Evolutionary conservation across 2,888 invertebrate species (phyloP).

Genomic region (Ormyrus labotus): DNA sequence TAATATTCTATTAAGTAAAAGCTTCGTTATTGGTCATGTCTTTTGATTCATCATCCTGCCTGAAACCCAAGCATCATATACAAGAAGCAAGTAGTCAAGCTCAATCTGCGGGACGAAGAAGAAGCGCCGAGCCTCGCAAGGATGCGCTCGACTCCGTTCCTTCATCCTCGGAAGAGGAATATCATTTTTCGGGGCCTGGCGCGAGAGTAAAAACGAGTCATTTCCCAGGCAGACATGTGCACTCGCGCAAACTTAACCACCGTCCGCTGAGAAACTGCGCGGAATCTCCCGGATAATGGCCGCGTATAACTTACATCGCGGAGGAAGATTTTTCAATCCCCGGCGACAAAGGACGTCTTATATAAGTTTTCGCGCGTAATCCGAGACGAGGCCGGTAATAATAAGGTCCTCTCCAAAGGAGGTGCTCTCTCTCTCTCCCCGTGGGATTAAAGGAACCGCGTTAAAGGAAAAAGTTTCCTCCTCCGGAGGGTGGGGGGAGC

Average conservation of each 20-base stretch:
- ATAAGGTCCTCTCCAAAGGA: conserved; percentile 41
- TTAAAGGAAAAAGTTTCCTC: conserved; percentile 33
- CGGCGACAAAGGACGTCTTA: background rate
- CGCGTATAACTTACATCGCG: background rate
- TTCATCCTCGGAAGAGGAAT: background rate
- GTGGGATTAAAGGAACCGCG: conserved; percentile 40
- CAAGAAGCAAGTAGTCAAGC: no score
- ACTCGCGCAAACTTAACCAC: no score
- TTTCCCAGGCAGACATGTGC: background rate
- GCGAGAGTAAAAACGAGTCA: conserved; percentile 32
- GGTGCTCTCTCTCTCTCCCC: background rate
- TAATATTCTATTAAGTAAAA: no score
- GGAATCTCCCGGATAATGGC: background rate
- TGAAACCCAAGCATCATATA: no score
- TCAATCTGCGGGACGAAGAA: background rate
- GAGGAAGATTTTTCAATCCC: background rate
- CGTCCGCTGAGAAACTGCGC: conserved; percentile 2
- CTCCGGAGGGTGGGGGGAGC: background rate
- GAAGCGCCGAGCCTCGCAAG: background rate
- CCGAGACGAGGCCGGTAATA: background rate
- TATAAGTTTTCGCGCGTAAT: background rate
- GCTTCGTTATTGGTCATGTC: no score
- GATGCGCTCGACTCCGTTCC: background rate
- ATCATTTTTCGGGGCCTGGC: background rate
- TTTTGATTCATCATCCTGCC: no score